Evolutionary conservation across 2,888 invertebrate genomes (phyloP).

Genomic region (Xanthia togata): DNA sequence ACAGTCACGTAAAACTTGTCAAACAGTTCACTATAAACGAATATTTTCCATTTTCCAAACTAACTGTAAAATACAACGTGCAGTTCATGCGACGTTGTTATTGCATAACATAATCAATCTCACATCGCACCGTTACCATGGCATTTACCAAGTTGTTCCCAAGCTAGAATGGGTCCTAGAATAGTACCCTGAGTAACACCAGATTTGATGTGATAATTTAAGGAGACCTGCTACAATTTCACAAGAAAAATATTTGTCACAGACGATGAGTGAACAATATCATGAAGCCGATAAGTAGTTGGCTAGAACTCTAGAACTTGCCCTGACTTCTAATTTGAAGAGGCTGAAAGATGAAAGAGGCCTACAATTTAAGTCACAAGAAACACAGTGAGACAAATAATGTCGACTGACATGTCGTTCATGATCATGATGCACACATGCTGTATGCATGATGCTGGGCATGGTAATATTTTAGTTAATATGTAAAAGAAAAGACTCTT

Average conservation of each 20-base stretch:
- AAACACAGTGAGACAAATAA: constrained; percentile 10
- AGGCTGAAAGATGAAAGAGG: constrained; percentile 4
- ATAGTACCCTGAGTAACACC: background rate
- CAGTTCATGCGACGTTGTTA: background rate
- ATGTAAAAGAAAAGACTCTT: background rate
- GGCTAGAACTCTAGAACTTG: constrained; percentile 3
- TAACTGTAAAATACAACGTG: background rate
- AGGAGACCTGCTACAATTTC: background rate
- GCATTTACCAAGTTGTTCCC: background rate
- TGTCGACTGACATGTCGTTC: background rate
- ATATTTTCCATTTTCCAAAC: constrained; percentile 10
- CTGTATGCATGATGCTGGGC: background rate
- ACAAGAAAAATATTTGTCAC: background rate
- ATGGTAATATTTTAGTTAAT: background rate
- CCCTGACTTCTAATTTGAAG: constrained; percentile 17
- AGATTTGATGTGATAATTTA: background rate
- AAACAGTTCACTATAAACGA: constrained; percentile 3
- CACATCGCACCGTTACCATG: background rate
- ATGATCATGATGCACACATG: background rate
- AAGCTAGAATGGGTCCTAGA: background rate
- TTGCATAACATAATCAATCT: constrained; percentile 23
- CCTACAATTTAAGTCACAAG: constrained; percentile 13
- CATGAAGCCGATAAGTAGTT: background rate
- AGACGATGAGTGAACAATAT: background rate
- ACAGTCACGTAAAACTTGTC: constrained; percentile 24